Evolutionary conservation across 2,113 vertebrate genomes (phyloP), one percentile per base, ranked within the genome.

Genomic region (Lepus europaeus): DNA sequence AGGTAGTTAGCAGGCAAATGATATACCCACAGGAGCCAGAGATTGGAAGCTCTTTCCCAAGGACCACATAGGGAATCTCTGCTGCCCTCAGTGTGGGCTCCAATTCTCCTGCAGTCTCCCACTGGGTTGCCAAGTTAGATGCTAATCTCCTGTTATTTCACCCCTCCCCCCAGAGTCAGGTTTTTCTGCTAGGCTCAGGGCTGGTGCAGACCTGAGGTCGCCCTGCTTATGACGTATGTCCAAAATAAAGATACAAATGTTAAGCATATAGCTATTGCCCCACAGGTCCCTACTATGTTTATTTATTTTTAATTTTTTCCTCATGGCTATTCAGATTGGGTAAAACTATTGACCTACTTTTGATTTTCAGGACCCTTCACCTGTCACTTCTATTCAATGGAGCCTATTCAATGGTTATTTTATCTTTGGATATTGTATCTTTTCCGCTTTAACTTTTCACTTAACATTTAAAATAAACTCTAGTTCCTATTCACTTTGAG

Each of bases 221-320:
- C n/a, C n/a, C n/a, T n/a, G n/a, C n/a, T n/a, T n/a, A n/a, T n/a
- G n/a, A n/a, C n/a, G n/a, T n/a, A n/a, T n/a, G n/a, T n/a, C n/a
- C n/a, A n/a, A n/a, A n/a, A n/a, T 74, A 61, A 74, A 39, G 45
- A 29, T 51, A 39, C 22, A 63, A 22, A 89, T 36, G 5, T 84
- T 94, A 91, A n/a, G 70, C 8, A 29, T 64, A 51, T 39, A 66
- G 27, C 29, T 80, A 63, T 74, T 80, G 31, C 81, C 61, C 27
- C n/a, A 22, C 27, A 56, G 56, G 5, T 83, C 8, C 7, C 53
- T 66, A 66, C 29, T 78, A 70, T 25, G 13, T 66, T 59, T 10
- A 68, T 87, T 87, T 45, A 51, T 74, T 80, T 89, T 68, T 10
- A n/a, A 11, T 53, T 80, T 86, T 94, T 78, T 72, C 45, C 70